These are phyloP conservation scores for Herpetotheres cachinnans DNA, from an alignment of 2,113 vertebrate genomes.

Conservation along the genomic window DNA sequence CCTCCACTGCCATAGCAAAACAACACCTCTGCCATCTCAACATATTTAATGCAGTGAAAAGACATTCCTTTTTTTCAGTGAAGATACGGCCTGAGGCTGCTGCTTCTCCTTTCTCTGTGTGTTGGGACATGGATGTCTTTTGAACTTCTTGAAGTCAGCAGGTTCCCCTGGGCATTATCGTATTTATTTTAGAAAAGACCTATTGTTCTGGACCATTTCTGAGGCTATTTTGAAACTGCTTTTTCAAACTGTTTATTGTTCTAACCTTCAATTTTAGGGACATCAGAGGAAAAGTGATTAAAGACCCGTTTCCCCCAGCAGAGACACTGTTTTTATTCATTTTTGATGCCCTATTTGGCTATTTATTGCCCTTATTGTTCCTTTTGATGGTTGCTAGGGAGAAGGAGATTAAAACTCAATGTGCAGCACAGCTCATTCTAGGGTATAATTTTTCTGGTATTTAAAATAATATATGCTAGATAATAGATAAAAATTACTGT, in stretches of 20 bases:
- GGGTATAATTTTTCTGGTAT: slow-evolving; percentile 55
- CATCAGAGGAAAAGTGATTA: slow-evolving; percentile 46
- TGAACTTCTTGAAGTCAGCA: slow-evolving; percentile 9
- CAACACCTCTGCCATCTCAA: neutral
- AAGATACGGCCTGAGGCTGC: neutral
- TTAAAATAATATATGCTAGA: slow-evolving; percentile 54
- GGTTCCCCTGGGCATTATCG: neutral
- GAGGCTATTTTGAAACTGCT: slow-evolving; percentile 23
- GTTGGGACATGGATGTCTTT: neutral
- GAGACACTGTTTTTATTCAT: slow-evolving; percentile 41
- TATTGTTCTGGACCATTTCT: slow-evolving; percentile 19
- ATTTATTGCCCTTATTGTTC: slow-evolving; percentile 58
- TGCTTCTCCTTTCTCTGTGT: neutral
- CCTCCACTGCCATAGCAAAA: neutral
- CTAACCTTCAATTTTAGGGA: slow-evolving; percentile 43
- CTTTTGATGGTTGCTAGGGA: slow-evolving; percentile 47
- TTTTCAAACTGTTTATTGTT: slow-evolving; percentile 24
- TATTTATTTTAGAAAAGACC: slow-evolving; percentile 21
- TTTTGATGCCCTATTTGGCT: slow-evolving; percentile 46
- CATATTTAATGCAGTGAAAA: neutral
- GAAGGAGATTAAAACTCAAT: slow-evolving; percentile 45
- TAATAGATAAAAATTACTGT: slow-evolving; percentile 53
- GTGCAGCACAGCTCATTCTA: neutral
- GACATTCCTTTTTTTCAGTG: neutral
- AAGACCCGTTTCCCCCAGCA: slow-evolving; percentile 15